These are phyloP conservation scores for Lacerta bilineata DNA, from an alignment of 2,797 vertebrate genomes.

Conservation along the genomic window DNA sequence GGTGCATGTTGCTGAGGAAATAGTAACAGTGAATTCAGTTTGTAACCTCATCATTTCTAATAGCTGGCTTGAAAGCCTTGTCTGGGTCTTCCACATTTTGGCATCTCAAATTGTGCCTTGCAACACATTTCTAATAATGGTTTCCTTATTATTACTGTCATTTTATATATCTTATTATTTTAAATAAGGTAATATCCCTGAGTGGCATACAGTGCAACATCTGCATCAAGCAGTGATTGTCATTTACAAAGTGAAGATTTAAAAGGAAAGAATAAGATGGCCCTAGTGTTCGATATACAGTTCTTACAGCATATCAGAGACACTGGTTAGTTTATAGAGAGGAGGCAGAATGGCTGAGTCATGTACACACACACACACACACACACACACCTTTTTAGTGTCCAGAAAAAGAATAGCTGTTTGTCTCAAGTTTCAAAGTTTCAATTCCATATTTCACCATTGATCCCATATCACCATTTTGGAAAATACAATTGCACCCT, in stretches of 20 bases:
- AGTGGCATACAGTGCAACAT: conserved; percentile 90
- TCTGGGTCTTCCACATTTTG: conserved; percentile 84
- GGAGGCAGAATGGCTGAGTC: conserved; percentile 56
- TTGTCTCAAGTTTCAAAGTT: conserved; percentile 51
- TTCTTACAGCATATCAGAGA: conserved; percentile 44
- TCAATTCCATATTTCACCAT: conserved; percentile 34
- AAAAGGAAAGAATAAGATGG: conserved; percentile 55
- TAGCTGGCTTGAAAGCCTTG: conserved; percentile 89
- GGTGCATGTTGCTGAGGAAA: conserved; percentile 60
- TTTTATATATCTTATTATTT: conserved; percentile 76
- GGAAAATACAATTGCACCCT: background rate
- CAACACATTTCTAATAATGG: conserved; percentile 76
- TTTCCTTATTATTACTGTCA: conserved; percentile 77
- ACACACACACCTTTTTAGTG: background rate
- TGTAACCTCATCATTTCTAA: conserved; percentile 54
- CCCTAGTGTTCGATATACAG: conserved; percentile 45
- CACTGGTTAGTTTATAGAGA: conserved; percentile 29
- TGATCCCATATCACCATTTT: background rate
- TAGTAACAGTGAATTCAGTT: conserved; percentile 71
- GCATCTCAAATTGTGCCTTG: conserved; percentile 67
- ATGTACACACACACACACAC: background rate
- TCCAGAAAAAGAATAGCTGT: conserved; percentile 55
- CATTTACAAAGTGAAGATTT: conserved; percentile 84
- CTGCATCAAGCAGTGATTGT: conserved; percentile 96
- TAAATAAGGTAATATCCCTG: conserved; percentile 94